A percentile compares a stretch with the other conserved stretches of the same genome.
Evolutionary conservation across 2,113 vertebrate genomes (phyloP).

Genomic region (Himantopus leucocephalus): DNA sequence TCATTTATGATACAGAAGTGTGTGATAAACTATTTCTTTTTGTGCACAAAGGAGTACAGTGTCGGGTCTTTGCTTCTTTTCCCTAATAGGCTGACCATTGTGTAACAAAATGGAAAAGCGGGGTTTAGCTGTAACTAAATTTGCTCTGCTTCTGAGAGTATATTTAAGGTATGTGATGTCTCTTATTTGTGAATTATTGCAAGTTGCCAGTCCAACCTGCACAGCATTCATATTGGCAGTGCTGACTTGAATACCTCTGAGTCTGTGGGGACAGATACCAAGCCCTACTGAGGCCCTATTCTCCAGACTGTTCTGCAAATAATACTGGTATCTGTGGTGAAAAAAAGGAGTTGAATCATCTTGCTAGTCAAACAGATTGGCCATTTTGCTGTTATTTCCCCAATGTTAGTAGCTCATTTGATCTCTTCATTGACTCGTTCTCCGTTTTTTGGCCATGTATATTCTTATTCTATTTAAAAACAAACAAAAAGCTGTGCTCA

Average conservation of each 20-base stretch:
- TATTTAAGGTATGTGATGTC: not conserved
- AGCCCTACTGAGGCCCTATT: not conserved
- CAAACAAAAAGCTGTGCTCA: not conserved
- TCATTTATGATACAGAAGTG: not conserved
- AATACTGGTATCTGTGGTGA: not conserved
- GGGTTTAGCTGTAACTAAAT: not conserved
- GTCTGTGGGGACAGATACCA: not conserved
- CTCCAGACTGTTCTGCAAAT: not conserved
- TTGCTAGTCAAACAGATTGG: not conserved
- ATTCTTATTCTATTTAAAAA: not conserved
- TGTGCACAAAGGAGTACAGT: too few relatives aligned
- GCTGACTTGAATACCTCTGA: not conserved
- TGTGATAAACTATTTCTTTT: not conserved
- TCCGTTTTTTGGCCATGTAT: not conserved
- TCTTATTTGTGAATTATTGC: not conserved
- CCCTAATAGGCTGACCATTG: fast-evolving
- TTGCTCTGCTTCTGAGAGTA: not conserved
- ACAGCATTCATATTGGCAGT: fast-evolving
- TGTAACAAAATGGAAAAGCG: not conserved
- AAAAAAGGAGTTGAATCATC: not conserved
- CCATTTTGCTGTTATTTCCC: not conserved
- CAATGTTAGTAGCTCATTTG: not conserved
- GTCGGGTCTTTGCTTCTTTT: not conserved
- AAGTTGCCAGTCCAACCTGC: fast-evolving
- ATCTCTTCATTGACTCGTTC: not conserved